Evolutionary conservation across 2,797 vertebrate species (phyloP).

Genomic region (Falco naumanni): DNA sequence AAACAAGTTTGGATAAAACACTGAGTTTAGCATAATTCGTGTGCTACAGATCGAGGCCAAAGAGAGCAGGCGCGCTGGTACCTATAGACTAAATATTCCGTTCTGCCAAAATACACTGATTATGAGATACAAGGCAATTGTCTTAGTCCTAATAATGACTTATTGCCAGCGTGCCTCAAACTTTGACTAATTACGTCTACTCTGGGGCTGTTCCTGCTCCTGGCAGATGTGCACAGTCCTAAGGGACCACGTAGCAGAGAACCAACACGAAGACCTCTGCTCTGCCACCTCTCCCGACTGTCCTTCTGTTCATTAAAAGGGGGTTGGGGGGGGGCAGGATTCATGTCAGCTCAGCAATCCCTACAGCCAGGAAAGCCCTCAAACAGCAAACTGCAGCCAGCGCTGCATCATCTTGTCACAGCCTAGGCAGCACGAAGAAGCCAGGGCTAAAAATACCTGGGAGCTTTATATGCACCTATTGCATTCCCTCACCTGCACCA

Average conservation of each 20-base stretch:
- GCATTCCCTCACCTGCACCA: background rate
- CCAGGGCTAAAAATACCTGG: too few relatives aligned
- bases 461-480: accelerated
- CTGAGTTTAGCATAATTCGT: background rate
- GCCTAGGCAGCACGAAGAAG: background rate
- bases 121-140: background rate
- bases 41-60: background rate
- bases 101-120: background rate
- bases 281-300: background rate
- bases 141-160: background rate
- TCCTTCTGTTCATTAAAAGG: too few relatives aligned
- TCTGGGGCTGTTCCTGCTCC: background rate
- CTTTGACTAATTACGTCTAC: background rate
- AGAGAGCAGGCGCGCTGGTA: background rate
- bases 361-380: background rate
- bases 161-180: accelerated
- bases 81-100: background rate
- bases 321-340: too few relatives aligned
- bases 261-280: accelerated
- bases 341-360: background rate
- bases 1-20: background rate
- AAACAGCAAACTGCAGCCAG: background rate
- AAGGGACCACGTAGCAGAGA: accelerated
- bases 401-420: accelerated
- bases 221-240: accelerated